Conservation (phyloP, 2,888 invertebrate genomes). For the Mesopsocus fuscifrons region DNA sequence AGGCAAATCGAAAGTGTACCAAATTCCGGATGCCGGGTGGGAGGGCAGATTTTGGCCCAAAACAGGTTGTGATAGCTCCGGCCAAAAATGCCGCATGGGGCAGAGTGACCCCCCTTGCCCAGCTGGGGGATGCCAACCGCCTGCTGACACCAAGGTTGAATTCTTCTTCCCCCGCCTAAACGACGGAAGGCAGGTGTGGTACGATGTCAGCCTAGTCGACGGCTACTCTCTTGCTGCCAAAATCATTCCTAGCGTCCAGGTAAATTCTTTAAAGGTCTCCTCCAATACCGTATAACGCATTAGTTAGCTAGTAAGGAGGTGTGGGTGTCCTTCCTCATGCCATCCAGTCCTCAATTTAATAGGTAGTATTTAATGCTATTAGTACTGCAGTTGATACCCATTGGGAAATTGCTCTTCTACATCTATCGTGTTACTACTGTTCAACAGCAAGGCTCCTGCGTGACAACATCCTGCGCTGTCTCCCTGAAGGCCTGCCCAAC, state of each 20-base stretch:
- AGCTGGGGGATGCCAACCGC: background rate
- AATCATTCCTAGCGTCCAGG: constrained; percentile 1
- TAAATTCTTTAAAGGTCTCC: no score
- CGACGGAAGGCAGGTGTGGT: background rate
- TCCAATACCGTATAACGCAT: no score
- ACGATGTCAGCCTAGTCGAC: background rate
- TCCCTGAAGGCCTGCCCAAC: background rate
- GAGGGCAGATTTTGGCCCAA: background rate
- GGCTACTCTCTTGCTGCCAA: background rate
- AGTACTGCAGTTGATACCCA: no score
- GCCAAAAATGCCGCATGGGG: background rate
- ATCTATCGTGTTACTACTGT: no score
- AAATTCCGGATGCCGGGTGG: background rate
- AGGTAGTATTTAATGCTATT: no score
- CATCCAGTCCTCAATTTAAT: no score
- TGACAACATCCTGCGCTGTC: background rate
- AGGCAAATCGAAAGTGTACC: background rate
- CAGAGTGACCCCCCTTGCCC: background rate
- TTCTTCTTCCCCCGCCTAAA: background rate
- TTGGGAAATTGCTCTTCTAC: no score
- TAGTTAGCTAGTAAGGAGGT: no score
- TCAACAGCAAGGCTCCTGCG: background rate
- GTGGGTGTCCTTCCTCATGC: no score
- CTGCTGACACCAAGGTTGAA: background rate
- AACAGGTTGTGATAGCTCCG: background rate